A percentile compares a stretch with the other conserved stretches of the same genome.
phyloP scores from a whole-genome alignment of 2,797 vertebrate genomes.

The Phalloptychus januarius region DNA sequence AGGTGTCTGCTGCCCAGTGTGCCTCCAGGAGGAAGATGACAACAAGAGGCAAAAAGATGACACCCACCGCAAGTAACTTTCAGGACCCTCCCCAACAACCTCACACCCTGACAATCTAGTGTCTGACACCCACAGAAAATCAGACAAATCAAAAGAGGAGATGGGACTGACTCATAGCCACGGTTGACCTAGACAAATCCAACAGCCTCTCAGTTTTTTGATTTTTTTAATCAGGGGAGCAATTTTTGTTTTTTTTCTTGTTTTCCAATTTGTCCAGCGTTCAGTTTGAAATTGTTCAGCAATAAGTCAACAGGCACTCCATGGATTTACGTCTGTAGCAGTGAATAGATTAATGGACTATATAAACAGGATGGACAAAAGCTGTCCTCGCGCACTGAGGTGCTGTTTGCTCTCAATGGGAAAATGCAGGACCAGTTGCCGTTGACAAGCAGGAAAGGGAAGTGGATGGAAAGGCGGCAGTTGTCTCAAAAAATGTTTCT shows the following conservation, averaged over 20 bases:
- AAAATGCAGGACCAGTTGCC: conserved; percentile 59
- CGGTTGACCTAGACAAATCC: conserved; percentile 59
- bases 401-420: conserved; percentile 36
- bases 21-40: conserved; percentile 65
- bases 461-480: conserved; percentile 71
- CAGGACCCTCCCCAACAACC: conserved; percentile 64
- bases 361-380: conserved; percentile 57
- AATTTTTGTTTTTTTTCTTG: neutral
- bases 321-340: conserved; percentile 59
- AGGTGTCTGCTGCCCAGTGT: conserved; percentile 90
- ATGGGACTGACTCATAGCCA: conserved; percentile 61
- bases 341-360: conserved; percentile 15
- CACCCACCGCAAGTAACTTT: conserved; percentile 59
- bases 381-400: conserved; percentile 43
- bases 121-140: conserved; percentile 49
- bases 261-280: conserved; percentile 45
- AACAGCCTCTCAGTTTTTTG: conserved; percentile 64
- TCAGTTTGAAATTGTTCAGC: conserved; percentile 52
- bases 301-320: conserved; percentile 62
- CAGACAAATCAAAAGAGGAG: conserved; percentile 55
- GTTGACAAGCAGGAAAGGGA: conserved; percentile 79
- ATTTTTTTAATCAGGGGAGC: conserved; percentile 1
- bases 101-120: conserved; percentile 30
- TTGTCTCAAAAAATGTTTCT: conserved; percentile 86
- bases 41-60: conserved; percentile 26